Evolutionary conservation across 2,888 invertebrate species (phyloP).

Genomic region (Catocala fraxini): DNA sequence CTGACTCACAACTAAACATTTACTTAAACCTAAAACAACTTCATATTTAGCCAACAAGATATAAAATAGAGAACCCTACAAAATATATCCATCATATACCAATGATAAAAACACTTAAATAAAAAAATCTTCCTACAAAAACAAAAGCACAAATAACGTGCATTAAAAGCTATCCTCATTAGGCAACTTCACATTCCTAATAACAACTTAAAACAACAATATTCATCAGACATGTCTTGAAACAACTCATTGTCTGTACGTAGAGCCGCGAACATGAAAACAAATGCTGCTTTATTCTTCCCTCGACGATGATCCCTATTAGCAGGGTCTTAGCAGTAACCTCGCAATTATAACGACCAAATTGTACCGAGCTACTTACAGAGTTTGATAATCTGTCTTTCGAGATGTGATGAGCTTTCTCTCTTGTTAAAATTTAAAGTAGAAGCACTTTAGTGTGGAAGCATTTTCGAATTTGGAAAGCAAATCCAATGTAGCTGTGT

Average conservation of each 20-base stretch:
- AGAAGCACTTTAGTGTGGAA: constrained; percentile 17
- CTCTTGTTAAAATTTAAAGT: constrained; percentile 27
- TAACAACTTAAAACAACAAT: constrained; percentile 2
- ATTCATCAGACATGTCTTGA: constrained; percentile 20
- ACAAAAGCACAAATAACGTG: neutral
- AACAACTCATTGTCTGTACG: constrained; percentile 55
- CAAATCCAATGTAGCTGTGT: constrained; percentile 3
- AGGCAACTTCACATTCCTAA: too few species aligned
- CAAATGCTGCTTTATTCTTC: constrained; percentile 83
- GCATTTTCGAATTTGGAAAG: constrained; percentile 16
- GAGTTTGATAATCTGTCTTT: constrained; percentile 81
- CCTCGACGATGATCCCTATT: constrained; percentile 84
- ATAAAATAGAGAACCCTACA: too few species aligned
- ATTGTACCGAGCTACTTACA: constrained; percentile 72
- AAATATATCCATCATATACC: too few species aligned
- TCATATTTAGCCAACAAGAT: too few species aligned
- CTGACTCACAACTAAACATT: too few species aligned
- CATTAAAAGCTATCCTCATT: too few species aligned
- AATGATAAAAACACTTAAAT: too few species aligned
- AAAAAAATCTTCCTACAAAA: too few species aligned
- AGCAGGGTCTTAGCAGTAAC: constrained; percentile 83
- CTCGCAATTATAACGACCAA: constrained; percentile 83
- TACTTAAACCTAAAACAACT: too few species aligned
- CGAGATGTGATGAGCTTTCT: constrained; percentile 45
- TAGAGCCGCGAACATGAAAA: constrained; percentile 78